Evolutionary conservation across 2,888 invertebrate genomes (phyloP).

Genomic region (Chloroclystis v-ata): DNA sequence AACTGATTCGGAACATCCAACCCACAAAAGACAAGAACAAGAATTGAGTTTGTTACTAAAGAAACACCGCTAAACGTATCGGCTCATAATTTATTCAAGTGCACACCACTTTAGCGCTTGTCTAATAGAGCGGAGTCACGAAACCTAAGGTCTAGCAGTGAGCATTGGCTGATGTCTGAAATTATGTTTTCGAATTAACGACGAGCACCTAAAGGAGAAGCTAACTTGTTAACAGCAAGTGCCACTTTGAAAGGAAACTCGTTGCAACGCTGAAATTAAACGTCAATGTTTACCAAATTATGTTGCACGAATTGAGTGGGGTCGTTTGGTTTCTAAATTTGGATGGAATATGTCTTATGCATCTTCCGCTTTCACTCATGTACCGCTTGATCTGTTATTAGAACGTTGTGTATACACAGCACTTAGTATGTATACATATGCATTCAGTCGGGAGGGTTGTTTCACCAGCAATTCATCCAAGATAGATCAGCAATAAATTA

Average conservation of each 20-base stretch:
- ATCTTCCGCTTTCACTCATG: too few species aligned
- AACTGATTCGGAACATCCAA: not conserved
- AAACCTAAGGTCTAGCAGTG: constrained; percentile 14
- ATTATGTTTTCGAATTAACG: constrained; percentile 26
- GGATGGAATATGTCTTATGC: too few species aligned
- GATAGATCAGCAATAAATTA: too few species aligned
- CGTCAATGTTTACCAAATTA: constrained; percentile 7
- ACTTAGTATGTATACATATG: too few species aligned
- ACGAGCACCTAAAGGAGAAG: constrained; percentile 21
- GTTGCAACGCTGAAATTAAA: constrained; percentile 23
- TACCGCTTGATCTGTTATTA: too few species aligned
- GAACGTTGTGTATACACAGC: too few species aligned
- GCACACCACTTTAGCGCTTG: constrained; percentile 20
- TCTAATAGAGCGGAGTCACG: constrained; percentile 27
- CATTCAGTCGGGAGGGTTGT: too few species aligned
- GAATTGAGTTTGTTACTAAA: constrained; percentile 16
- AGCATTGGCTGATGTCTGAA: constrained; percentile 20
- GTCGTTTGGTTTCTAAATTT: too few species aligned
- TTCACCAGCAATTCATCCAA: too few species aligned
- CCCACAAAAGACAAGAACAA: constrained; percentile 9
- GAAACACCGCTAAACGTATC: constrained; percentile 19
- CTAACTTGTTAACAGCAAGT: constrained; percentile 22
- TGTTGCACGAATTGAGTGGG: constrained; percentile 4
- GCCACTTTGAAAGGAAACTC: constrained; percentile 20
- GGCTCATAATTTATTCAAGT: constrained; percentile 26